phyloP scores from a whole-genome alignment of 2,113 vertebrate genomes.

The Pygathrix nemaeus region DNA sequence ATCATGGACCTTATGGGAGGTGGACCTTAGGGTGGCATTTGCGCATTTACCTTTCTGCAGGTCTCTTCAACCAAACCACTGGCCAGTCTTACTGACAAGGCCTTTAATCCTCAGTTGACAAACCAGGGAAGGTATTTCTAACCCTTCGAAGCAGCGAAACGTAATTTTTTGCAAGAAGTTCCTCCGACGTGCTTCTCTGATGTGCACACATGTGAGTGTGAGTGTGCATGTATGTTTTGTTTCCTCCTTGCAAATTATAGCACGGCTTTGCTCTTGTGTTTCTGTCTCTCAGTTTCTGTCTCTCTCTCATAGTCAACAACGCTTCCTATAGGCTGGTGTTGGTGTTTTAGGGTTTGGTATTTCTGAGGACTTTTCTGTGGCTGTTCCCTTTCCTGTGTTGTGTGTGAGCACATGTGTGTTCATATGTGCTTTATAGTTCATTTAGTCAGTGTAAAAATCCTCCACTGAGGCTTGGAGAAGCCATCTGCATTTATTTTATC shows the following conservation, averaged over 20 bases:
- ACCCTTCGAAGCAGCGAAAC: neutral
- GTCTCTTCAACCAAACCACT: neutral
- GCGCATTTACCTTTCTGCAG: neutral
- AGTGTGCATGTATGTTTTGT: neutral
- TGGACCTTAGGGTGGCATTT: neutral
- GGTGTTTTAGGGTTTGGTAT: neutral
- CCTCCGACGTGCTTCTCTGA: neutral
- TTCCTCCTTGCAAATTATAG: neutral
- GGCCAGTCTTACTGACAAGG: neutral
- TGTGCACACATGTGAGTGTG: neutral
- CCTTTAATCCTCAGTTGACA: neutral
- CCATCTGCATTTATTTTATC: conserved; percentile 83
- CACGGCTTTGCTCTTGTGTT: neutral
- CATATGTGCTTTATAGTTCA: conserved; percentile 60
- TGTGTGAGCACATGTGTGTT: neutral
- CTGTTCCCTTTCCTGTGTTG: neutral
- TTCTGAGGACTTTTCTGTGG: neutral
- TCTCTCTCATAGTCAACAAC: conserved; percentile 42
- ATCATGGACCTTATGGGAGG: neutral
- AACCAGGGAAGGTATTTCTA: neutral
- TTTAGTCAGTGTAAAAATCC: conserved; percentile 70
- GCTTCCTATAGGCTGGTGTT: conserved; percentile 52
- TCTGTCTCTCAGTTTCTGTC: neutral
- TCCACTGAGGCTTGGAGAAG: conserved; percentile 77
- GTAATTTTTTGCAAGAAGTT: neutral